phyloP scores from a whole-genome alignment of 2,888 invertebrate genomes.

The Synanthedon formicaeformis region DNA sequence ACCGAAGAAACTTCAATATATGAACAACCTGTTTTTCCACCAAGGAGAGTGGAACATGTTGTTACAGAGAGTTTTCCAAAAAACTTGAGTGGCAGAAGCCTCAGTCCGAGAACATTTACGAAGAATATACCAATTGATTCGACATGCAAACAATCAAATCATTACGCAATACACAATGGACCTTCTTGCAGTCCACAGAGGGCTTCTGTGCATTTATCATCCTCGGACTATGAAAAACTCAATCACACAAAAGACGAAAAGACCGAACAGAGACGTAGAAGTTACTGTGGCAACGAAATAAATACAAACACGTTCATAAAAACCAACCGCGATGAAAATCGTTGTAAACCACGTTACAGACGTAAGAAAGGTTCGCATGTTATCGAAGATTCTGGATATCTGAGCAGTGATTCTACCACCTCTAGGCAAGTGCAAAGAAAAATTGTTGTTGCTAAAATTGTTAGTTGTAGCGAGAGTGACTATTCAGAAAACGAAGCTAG shows the following conservation, averaged over 20 bases:
- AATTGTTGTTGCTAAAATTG: conserved; percentile 59
- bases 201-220: conserved; percentile 63
- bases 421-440: conserved; percentile 57
- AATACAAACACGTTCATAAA: conserved; percentile 57
- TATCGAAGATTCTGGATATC: conserved; percentile 84
- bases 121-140: conserved; percentile 30
- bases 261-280: conserved; percentile 9
- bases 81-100: conserved; percentile 77
- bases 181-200: conserved; percentile 49
- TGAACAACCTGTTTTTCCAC: conserved; percentile 70
- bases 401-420: conserved; percentile 84
- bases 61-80: conserved; percentile 67
- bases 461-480: conserved; percentile 79
- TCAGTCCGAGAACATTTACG: conserved; percentile 52
- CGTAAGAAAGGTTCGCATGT: conserved; percentile 41
- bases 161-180: conserved; percentile 33
- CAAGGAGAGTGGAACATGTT: conserved; percentile 57
- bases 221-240: conserved; percentile 63
- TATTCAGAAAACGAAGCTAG: conserved; percentile 84
- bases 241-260: conserved; percentile 15
- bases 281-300: conserved; percentile 17
- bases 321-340: conserved; percentile 28
- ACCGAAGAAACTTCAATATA: conserved; percentile 67
- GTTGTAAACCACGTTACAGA: conserved; percentile 32
- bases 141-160: conserved; percentile 22